phyloP scores from a whole-genome alignment of 2,888 invertebrate genomes.

The Drosophila setosimentum region DNA sequence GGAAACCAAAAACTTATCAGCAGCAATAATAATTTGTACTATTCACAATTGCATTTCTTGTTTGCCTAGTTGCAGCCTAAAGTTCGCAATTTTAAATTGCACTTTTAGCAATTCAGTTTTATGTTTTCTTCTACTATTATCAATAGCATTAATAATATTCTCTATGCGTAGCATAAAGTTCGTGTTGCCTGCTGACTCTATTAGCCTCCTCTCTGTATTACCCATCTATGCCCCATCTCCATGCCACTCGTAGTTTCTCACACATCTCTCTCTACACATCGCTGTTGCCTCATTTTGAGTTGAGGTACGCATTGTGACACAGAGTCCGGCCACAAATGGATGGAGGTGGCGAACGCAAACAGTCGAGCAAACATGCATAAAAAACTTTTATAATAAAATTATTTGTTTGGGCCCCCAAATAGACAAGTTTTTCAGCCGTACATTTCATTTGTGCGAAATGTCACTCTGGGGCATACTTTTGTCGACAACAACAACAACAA shows the following conservation, averaged over 20 bases:
- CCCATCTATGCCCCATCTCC: not conserved
- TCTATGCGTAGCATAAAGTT: not conserved
- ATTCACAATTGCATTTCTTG: not conserved
- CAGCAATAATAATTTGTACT: not conserved
- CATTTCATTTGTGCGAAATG: constrained; percentile 78
- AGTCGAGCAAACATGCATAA: constrained; percentile 51
- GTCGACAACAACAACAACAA: constrained; percentile 8
- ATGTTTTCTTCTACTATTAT: not conserved
- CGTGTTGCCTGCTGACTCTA: not conserved
- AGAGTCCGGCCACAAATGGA: constrained; percentile 1
- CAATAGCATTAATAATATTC: not conserved
- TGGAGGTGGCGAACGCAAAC: constrained; percentile 7
- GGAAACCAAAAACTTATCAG: too few species aligned
- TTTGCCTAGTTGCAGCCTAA: not conserved
- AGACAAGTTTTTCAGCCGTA: constrained; percentile 74
- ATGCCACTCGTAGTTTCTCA: not conserved
- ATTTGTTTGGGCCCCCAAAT: constrained; percentile 70
- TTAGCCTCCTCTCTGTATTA: not conserved
- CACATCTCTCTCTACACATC: not conserved
- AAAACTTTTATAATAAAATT: constrained; percentile 76
- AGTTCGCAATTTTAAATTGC: not conserved
- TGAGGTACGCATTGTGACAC: constrained; percentile 18
- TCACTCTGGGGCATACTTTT: constrained; percentile 72
- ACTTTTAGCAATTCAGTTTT: not conserved
- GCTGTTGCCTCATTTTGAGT: constrained; percentile 51